Percentiles rank a stretch among this genome's conserved stretches.
phyloP scores from a whole-genome alignment of 2,888 invertebrate genomes.

The Drosophila diplacantha region DNA sequence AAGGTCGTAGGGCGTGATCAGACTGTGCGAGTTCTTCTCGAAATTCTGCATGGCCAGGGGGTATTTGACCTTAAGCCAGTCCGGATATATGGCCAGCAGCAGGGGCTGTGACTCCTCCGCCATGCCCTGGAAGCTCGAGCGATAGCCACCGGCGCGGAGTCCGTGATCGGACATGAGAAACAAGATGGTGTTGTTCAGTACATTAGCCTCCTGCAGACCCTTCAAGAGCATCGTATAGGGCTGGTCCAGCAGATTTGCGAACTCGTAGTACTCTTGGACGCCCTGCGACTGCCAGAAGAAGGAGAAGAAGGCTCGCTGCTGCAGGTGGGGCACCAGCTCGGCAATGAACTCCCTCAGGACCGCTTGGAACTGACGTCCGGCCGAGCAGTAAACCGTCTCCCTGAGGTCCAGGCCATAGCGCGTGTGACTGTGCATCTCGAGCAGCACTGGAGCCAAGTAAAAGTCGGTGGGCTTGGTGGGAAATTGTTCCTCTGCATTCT shows the following conservation, averaged over 20 bases:
- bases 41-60: slow-evolving; percentile 82
- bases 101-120: slow-evolving; percentile 92
- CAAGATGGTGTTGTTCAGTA: slow-evolving; percentile 83
- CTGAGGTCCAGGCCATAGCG: slow-evolving; percentile 40
- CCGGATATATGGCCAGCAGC: slow-evolving; percentile 84
- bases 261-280: slow-evolving; percentile 45
- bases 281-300: slow-evolving; percentile 54
- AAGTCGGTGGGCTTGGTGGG: slow-evolving; percentile 87
- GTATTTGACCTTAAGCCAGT: slow-evolving; percentile 83
- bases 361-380: slow-evolving; percentile 28
- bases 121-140: slow-evolving; percentile 86
- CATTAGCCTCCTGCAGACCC: slow-evolving; percentile 45
- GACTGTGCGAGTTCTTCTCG: slow-evolving; percentile 81
- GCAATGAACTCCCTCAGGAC: slow-evolving; percentile 42
- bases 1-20: slow-evolving; percentile 91
- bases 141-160: slow-evolving; percentile 87
- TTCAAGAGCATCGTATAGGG: slow-evolving; percentile 47
- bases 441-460: slow-evolving; percentile 85
- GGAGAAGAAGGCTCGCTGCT: slow-evolving; percentile 31
- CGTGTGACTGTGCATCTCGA: slow-evolving; percentile 81
- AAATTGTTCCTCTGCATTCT: slow-evolving; percentile 87
- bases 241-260: slow-evolving; percentile 28
- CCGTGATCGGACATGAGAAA: slow-evolving; percentile 92
- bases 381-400: slow-evolving; percentile 39
- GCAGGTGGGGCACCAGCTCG: slow-evolving; percentile 36